These are phyloP conservation scores for Xerus inauris DNA, from an alignment of 2,113 vertebrate genomes.

Conservation along the genomic window DNA sequence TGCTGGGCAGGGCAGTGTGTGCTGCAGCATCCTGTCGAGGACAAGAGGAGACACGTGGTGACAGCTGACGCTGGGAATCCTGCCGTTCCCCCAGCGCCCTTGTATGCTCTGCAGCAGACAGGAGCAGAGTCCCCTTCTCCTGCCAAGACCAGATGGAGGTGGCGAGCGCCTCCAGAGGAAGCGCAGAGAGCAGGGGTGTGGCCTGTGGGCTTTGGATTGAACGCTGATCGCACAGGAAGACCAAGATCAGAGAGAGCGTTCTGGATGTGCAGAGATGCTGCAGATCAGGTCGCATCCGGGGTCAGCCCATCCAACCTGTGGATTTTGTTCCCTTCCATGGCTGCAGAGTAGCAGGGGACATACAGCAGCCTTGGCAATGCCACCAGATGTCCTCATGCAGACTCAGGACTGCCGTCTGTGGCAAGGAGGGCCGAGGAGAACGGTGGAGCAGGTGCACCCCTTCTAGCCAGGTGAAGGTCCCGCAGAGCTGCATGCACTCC, in stretches of 20 bases:
- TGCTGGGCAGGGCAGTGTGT: not conserved
- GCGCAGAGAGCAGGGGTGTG: too few relatives aligned
- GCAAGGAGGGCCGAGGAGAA: too few relatives aligned
- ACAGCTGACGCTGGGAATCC: not conserved
- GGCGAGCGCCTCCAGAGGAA: not conserved
- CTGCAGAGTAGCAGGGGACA: too few relatives aligned
- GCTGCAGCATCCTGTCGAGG: not conserved
- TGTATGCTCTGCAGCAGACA: rapidly evolving
- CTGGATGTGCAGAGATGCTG: rapidly evolving
- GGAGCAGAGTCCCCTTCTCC: not conserved
- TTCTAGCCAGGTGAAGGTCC: rapidly evolving
- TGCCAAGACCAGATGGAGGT: not conserved
- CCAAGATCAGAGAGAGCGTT: not conserved
- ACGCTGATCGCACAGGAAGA: not conserved
- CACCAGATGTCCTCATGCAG: rapidly evolving
- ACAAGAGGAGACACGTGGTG: not conserved
- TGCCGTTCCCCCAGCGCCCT: not conserved
- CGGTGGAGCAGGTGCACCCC: not conserved
- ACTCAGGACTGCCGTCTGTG: too few relatives aligned
- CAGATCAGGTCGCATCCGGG: not conserved
- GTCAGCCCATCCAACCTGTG: rapidly evolving
- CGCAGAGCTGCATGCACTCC: not conserved
- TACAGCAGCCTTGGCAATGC: not conserved
- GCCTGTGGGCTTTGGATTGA: not conserved
- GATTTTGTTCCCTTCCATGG: not conserved